Evolutionary conservation across 2,888 invertebrate species (phyloP), one percentile per base, ranked within the genome.

Genomic region (Luperina testacea): DNA sequence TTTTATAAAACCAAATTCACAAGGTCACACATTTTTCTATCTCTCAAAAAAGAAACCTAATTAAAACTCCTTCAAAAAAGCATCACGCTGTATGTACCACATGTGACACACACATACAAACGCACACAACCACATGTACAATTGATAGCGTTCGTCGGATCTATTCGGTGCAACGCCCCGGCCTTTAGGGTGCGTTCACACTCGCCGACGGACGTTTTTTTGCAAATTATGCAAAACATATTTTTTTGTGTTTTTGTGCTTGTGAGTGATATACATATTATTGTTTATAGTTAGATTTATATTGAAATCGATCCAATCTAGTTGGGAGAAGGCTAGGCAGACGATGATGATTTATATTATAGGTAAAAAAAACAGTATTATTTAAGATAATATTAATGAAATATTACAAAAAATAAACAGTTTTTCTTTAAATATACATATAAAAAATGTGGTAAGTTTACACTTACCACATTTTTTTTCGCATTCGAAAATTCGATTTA

Each of bases 161-260:
- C 96, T 96, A 96, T 95, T 94, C 95, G 94, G 96, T 96, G 96
- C 96, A 96, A 96, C 96, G 96, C 94, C 95, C 95, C 94, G 92
- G 92, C 84, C 59, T 77, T 92, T 85, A 92, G 87, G 95, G 78
- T 61, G 78, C 4, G 89, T 78, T n/a, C 91, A 92, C 92, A 95
- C 89, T 61, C 79, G 48, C 5, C 11, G 24, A 45, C 1, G n/a
- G 8, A 53, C 51, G 27, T 57, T 78, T 72, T 70, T 75, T 67
- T 67, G 76, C 80, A 27, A 69, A 80, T 57, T 48, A 64, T 69
- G 42, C 32, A 53, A 51, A 38, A n/a, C 20, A 27, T 42, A n/a
- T 4, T 70, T 13, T 64, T 63, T 48, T 64, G 0, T 32, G 17
- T 51, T 68, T 65, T 48, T 11, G 13, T 20, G 17, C 20, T 75